These are phyloP conservation scores for Enteromius fasciolatus DNA, from an alignment of 2,797 vertebrate genomes.

Conservation along the genomic window DNA sequence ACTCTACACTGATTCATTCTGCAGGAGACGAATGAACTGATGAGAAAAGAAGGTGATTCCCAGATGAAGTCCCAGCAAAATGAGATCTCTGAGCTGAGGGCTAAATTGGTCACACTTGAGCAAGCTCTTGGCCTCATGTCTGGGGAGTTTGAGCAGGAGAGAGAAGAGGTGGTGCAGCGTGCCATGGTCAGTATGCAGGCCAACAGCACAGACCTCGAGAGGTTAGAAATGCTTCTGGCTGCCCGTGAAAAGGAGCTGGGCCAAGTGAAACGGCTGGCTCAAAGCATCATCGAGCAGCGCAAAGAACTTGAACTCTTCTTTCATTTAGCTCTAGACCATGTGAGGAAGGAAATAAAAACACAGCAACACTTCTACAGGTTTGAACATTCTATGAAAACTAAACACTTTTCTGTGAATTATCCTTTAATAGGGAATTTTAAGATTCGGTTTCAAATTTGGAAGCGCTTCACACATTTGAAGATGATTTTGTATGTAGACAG, in stretches of 20 bases:
- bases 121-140: slow-evolving; percentile 66
- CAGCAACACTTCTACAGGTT: slow-evolving; percentile 71
- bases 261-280: slow-evolving; percentile 79
- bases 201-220: slow-evolving; percentile 74
- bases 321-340: slow-evolving; percentile 81
- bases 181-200: slow-evolving; percentile 67
- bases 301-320: slow-evolving; percentile 87
- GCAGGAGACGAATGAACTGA: slow-evolving; percentile 80
- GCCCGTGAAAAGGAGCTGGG: slow-evolving; percentile 82
- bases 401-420: not conserved
- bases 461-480: not conserved
- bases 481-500: slow-evolving; percentile 62
- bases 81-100: slow-evolving; percentile 72
- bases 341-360: slow-evolving; percentile 80
- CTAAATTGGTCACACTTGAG: slow-evolving; percentile 77
- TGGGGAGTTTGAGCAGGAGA: slow-evolving; percentile 68
- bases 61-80: slow-evolving; percentile 77
- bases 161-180: slow-evolving; percentile 60
- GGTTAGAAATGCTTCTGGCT: slow-evolving; percentile 79
- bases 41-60: slow-evolving; percentile 77
- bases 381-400: not conserved
- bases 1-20: slow-evolving; percentile 31
- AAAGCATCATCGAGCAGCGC: slow-evolving; percentile 79
- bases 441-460: not conserved
- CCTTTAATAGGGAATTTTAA: not conserved